Base-by-base conservation (phyloP, 2,113 vertebrate genomes). In the Scalopus aquaticus region DNA sequence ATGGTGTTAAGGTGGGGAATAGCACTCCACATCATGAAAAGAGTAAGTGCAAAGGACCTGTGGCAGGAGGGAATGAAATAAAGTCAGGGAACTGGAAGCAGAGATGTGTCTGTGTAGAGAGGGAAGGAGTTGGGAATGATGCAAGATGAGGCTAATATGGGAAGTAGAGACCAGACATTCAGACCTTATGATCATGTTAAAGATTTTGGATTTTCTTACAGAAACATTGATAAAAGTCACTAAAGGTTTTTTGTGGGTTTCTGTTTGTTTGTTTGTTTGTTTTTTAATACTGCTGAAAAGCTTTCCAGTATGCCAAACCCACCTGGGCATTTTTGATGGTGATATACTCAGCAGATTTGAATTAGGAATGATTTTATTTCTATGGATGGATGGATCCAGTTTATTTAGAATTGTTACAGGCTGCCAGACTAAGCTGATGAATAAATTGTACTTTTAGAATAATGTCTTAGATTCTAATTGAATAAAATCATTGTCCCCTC, bases 381-480 rank as follows among this genome's bases (percentile, higher is more conserved):
- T 65, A 13, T 42, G 32, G 60, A 86, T 46, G 32, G 17, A 88
- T 35, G 16, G 2, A 44, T 58, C 22, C n/a, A 92, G 37, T 3
- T 9, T 19, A 56, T n/a, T 28, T 46, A n/a, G 64, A 72, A 65
- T 77, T 73, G 24, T 64, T 90, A 86, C 9, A 62, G 65, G 51
- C 74, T 81, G 9, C 7, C 32, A 86, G 70, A 49, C 20, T 44
- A 81, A 93, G 35, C 22, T 92, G 42, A 67, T 74, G 42, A 97
- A 93, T 91, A 73, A 13, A 32, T 42, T 76, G 30, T 81, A 54
- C 49, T 91, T 93, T 37, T 54, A 49, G 39, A 97, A 87, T 83
- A 64, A 64, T 49, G 70, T 76, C 60, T 58, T 79, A 24, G 42
- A 16, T 46, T 67, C 6, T 42, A 44, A 65, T 79, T 65, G 42